Evolutionary conservation across 2,888 invertebrate genomes (phyloP).

Genomic region (Eurois occulta): DNA sequence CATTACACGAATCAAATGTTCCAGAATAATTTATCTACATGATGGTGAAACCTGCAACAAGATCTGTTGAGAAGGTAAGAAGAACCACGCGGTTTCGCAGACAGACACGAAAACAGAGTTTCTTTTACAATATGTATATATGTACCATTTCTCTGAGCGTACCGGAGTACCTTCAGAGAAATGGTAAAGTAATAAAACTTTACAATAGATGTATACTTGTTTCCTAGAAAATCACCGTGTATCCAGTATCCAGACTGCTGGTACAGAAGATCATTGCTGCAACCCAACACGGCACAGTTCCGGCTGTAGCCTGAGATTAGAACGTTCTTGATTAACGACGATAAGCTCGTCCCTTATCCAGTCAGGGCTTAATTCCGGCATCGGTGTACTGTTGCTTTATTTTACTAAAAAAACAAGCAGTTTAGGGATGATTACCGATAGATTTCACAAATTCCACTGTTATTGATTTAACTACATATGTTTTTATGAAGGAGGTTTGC

Average conservation of each 20-base stretch:
- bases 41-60: not conserved
- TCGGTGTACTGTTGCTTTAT: not conserved
- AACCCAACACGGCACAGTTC: constrained; percentile 10
- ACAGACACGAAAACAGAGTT: not conserved
- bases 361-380: constrained; percentile 28
- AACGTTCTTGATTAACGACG: constrained; percentile 49
- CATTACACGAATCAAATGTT: not conserved
- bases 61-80: not conserved
- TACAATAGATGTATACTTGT: not conserved
- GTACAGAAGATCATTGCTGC: constrained; percentile 13
- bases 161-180: too few species aligned
- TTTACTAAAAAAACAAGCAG: not conserved
- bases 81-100: not conserved
- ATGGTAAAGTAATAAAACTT: too few species aligned
- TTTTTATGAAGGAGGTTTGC: not conserved
- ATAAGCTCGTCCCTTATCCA: constrained; percentile 51
- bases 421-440: not conserved
- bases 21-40: not conserved
- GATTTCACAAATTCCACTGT: not conserved
- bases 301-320: constrained; percentile 46
- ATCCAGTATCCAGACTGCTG: not conserved
- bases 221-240: not conserved
- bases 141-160: not conserved
- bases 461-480: too few species aligned
- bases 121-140: not conserved